Evolutionary conservation across 2,113 vertebrate species (phyloP).

Genomic region (Aspiorhynchus laticeps): DNA sequence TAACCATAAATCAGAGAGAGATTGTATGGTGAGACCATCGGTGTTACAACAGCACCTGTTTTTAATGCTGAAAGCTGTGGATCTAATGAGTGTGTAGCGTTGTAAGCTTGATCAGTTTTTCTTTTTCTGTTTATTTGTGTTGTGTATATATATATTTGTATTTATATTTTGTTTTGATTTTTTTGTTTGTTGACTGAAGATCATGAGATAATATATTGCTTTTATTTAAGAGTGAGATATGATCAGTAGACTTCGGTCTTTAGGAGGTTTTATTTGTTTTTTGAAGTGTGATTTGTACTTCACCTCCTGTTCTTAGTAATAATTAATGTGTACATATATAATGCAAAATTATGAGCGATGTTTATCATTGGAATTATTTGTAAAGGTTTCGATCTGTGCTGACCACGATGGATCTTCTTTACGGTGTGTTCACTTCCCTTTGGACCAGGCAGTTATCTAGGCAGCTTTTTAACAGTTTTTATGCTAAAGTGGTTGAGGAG

Average conservation of each 20-base stretch:
- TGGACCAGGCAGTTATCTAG: conserved; percentile 53
- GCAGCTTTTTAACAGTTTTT: conserved; percentile 53
- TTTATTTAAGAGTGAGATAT: conserved; percentile 58
- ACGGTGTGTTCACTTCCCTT: conserved; percentile 40
- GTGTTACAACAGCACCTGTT: not conserved
- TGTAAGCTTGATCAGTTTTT: conserved; percentile 38
- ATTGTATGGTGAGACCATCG: conserved; percentile 17
- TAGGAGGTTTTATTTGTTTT: conserved; percentile 34
- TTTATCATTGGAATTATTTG: conserved; percentile 40
- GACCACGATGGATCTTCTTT: conserved; percentile 12
- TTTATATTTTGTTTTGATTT: conserved; percentile 35
- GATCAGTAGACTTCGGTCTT: conserved; percentile 21
- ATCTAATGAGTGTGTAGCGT: conserved; percentile 40
- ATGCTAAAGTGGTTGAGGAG: conserved; percentile 25
- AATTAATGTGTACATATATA: conserved; percentile 53
- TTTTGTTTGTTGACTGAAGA: not conserved
- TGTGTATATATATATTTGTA: conserved; percentile 53
- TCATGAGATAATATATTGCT: conserved; percentile 56
- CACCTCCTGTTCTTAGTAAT: conserved; percentile 38
- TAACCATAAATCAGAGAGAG: conserved; percentile 33
- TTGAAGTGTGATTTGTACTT: conserved; percentile 34
- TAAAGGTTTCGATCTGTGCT: conserved; percentile 37
- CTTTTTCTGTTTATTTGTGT: conserved; percentile 3
- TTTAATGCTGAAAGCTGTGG: conserved; percentile 38
- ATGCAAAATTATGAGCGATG: conserved; percentile 40